Percentiles rank a stretch among this genome's conserved stretches.
Conservation (phyloP, 2,888 invertebrate species). For the Calameuta pallipes region DNA sequence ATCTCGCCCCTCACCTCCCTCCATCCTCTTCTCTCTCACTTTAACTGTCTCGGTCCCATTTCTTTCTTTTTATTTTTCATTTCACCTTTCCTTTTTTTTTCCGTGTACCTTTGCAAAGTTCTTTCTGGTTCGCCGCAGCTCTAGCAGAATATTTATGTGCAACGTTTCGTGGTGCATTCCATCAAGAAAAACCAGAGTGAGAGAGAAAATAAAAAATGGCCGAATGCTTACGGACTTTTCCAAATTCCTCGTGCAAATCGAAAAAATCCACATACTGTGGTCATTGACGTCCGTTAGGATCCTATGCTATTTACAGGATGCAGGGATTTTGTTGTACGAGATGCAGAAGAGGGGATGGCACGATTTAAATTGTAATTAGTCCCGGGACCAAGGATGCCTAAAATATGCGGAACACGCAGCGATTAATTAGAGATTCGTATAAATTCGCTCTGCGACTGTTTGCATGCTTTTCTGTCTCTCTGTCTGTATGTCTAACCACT, state of each 20-base stretch:
- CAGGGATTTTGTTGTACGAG: no score
- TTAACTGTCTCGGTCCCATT: not conserved
- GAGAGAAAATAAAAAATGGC: no score
- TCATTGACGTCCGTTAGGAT: no score
- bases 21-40: not conserved
- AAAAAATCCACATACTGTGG: no score
- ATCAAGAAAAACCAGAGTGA: not conserved
- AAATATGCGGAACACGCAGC: slow-evolving; percentile 46
- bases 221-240: no score
- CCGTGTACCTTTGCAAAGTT: not conserved
- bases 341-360: no score
- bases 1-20: not conserved
- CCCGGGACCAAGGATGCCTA: slow-evolving; percentile 3
- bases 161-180: not conserved
- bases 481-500: no score
- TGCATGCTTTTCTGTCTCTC: no score
- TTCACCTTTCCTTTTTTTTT: not conserved
- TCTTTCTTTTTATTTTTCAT: not conserved
- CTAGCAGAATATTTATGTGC: not conserved
- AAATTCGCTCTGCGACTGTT: not conserved
- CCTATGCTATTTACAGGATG: no score
- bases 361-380: slow-evolving; percentile 2
- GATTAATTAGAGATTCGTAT: slow-evolving; percentile 57
- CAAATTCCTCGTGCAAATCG: no score
- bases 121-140: not conserved